Base-by-base conservation (phyloP, 2,797 vertebrate genomes). In the Erethizon dorsatum region DNA sequence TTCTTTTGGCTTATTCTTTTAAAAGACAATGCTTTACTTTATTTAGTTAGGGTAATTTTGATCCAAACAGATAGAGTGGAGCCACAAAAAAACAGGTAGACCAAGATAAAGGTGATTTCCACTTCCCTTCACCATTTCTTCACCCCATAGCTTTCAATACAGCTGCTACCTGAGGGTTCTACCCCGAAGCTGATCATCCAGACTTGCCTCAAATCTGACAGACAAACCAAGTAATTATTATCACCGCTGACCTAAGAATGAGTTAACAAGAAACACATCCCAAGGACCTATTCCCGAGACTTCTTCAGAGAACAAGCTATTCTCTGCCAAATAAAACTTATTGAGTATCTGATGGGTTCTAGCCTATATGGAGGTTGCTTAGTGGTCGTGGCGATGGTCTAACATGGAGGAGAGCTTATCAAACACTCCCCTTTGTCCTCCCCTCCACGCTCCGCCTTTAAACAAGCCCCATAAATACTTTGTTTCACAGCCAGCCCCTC, bases 291-390 rank as follows among this genome's bases (percentile, higher is more conserved):
- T 14, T 80, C 69, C 22, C 17, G 5, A 31, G 75, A 45, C 31
- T 94, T 61, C 4, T 61, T 93, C 22, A 80, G 41, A 79, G 31
- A 61, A 50, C 33, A 88, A 59, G 24, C 5, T 20, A 37, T 6
- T 28, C 65, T 94, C 87, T 57, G 87, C 11, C 63, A 75, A 79
- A n/a, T 33, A 92, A 82, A 86, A 73, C 26, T 83, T 57, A 82
- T 0, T 54, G 50, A 63, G 57, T 9, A 83, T 18, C 41, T 77
- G 71, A 41, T 41, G 37, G 37, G 37, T 41, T 41, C 37, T 41
- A 41, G 37, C 37, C 37, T 41, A 41, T 41, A 41, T 41, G 37
- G 37, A 41, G 37, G 37, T 41, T 41, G 37, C 37, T 41, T 41
- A 41, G 37, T 41, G 37, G 37, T 41, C 37, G 2, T 41, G 37